Evolutionary conservation across 2,797 vertebrate species (phyloP).

Genomic region (Pipistrellus kuhlii): DNA sequence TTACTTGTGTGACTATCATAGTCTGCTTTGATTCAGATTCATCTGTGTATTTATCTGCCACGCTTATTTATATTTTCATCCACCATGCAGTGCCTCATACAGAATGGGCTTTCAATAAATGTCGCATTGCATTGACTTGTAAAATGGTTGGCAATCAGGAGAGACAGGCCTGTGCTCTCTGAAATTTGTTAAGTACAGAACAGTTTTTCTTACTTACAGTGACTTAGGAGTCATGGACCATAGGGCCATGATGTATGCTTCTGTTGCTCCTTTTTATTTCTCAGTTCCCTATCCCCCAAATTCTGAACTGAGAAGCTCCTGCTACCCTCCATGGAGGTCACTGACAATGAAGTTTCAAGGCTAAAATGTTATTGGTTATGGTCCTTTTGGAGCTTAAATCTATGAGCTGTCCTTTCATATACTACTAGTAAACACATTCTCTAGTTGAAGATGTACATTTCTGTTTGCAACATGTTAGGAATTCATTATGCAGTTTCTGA

Average conservation of each 20-base stretch:
- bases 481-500: background rate
- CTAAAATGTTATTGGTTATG: background rate
- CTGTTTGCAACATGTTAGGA: background rate
- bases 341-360: background rate
- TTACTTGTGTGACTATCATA: background rate
- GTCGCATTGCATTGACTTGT: background rate
- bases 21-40: background rate
- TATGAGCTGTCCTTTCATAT: background rate
- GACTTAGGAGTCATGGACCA: background rate
- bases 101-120: background rate
- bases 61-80: background rate
- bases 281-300: background rate
- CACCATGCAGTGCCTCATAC: background rate
- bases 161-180: background rate
- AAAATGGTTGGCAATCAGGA: background rate
- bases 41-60: background rate
- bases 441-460: background rate
- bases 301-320: background rate
- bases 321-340: background rate
- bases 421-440: background rate
- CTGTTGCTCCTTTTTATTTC: background rate
- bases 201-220: conserved; percentile 20
- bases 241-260: background rate
- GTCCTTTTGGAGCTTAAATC: conserved; percentile 18
- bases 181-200: background rate